phyloP scores from a whole-genome alignment of 2,113 vertebrate species.

The Gallinago jamesoni region DNA sequence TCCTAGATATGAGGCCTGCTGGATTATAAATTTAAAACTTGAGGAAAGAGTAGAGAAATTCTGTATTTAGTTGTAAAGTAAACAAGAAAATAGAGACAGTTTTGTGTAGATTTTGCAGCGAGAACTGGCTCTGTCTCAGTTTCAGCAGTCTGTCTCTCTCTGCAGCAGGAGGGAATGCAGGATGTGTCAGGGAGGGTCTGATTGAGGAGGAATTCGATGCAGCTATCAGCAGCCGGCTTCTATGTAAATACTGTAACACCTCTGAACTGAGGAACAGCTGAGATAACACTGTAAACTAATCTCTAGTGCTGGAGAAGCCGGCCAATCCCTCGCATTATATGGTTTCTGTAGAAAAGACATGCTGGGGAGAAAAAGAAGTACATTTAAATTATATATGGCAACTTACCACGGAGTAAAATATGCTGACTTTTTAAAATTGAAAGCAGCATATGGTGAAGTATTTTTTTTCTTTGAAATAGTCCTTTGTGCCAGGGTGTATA shows the following conservation, averaged over 20 bases:
- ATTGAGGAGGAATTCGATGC: slow-evolving; percentile 57
- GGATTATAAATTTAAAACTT: background rate
- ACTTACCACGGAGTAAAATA: background rate
- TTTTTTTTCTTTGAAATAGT: background rate
- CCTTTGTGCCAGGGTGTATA: background rate
- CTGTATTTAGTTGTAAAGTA: background rate
- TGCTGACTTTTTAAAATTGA: background rate
- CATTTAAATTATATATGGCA: background rate
- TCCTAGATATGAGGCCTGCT: background rate
- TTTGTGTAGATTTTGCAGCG: background rate
- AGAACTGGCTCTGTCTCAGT: background rate
- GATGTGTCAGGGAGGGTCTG: slow-evolving; percentile 35
- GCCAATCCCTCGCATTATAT: background rate
- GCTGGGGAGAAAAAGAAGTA: background rate
- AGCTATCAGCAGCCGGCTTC: slow-evolving; percentile 66
- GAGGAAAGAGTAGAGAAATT: background rate
- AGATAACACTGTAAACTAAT: slow-evolving; percentile 75
- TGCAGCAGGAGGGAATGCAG: slow-evolving; percentile 8
- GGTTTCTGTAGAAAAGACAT: slow-evolving; percentile 29
- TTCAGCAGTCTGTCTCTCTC: background rate
- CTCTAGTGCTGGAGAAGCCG: slow-evolving; percentile 46
- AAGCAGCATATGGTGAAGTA: background rate
- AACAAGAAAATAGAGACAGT: background rate
- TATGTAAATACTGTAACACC: slow-evolving; percentile 75
- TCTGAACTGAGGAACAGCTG: slow-evolving; percentile 71